phyloP scores from a whole-genome alignment of 2,888 invertebrate species.

The Dasysyrphus albostriatus region DNA sequence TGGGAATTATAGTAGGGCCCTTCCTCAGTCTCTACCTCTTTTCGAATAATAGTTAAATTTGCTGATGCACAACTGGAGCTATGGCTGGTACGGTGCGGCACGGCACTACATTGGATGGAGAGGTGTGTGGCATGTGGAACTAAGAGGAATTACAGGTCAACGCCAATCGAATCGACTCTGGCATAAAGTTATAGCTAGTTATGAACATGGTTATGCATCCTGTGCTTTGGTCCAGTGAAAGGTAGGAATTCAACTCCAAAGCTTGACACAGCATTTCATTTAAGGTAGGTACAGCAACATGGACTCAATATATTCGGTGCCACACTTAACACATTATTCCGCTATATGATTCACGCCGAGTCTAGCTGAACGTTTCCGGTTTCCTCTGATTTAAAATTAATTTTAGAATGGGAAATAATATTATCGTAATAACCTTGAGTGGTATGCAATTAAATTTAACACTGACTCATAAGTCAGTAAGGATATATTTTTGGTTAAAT shows the following conservation, averaged over 20 bases:
- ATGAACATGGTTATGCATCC: conserved; percentile 9
- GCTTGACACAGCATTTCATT: conserved; percentile 48
- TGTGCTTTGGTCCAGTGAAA: conserved; percentile 2
- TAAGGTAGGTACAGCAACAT: conserved; percentile 13
- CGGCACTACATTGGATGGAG: background rate
- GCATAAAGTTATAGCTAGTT: conserved; percentile 52
- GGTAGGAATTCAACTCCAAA: conserved; percentile 15
- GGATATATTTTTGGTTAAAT: background rate
- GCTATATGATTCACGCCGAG: conserved; percentile 35
- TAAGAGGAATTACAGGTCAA: conserved; percentile 71
- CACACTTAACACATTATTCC: conserved; percentile 41
- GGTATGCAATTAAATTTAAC: conserved; percentile 4
- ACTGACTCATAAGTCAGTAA: background rate
- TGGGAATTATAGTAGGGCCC: conserved; percentile 48
- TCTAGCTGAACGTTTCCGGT: conserved; percentile 8
- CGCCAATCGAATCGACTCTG: conserved; percentile 64
- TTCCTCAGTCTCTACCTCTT: background rate
- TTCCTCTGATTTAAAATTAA: background rate
- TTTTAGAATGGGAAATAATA: background rate
- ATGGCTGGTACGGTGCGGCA: too few relatives aligned
- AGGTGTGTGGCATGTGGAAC: conserved; percentile 12
- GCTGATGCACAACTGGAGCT: conserved; percentile 53
- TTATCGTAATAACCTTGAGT: background rate
- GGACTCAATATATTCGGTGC: conserved; percentile 26
- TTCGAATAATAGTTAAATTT: conserved; percentile 65